A percentile compares a stretch with the other conserved stretches of the same genome.
Evolutionary conservation across 2,888 invertebrate genomes (phyloP).

Genomic region (Cremastinae sp.): DNA sequence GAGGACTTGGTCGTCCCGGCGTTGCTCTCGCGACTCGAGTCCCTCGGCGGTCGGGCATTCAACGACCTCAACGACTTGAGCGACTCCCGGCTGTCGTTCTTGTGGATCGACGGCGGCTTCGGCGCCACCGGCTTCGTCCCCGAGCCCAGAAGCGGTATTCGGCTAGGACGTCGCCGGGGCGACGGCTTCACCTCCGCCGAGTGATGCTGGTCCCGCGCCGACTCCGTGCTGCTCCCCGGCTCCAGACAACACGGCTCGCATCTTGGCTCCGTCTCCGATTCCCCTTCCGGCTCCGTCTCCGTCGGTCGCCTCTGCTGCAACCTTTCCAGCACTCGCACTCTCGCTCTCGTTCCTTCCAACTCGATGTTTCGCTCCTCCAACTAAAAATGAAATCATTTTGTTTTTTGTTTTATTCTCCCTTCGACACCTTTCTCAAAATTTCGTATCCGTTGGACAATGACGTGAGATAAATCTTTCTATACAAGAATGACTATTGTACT

Average conservation of each 20-base stretch:
- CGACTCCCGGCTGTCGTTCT: conserved; percentile 73
- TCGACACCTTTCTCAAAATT: no score
- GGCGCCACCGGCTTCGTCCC: conserved; percentile 83
- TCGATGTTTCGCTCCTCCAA: conserved; percentile 92
- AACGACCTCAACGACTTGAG: conserved; percentile 76
- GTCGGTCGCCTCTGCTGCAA: conserved; percentile 80
- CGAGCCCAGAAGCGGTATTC: conserved; percentile 86
- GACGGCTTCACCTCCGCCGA: conserved; percentile 76
- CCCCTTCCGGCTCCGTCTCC: conserved; percentile 79
- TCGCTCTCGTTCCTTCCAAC: conserved; percentile 90
- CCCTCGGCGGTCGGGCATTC: conserved; percentile 73
- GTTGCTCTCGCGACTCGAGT: conserved; percentile 75
- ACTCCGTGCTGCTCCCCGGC: conserved; percentile 85
- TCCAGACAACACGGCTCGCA: conserved; percentile 80
- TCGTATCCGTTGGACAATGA: no score
- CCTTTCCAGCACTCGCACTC: conserved; percentile 88
- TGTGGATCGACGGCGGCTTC: conserved; percentile 83
- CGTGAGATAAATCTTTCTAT: no score
- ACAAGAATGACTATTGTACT: no score
- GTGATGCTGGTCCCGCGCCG: conserved; percentile 82
- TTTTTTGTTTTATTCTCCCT: not conserved
- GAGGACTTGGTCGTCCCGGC: conserved; percentile 66
- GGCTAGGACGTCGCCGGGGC: conserved; percentile 84
- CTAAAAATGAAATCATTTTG: conserved; percentile 80
- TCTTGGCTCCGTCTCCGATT: conserved; percentile 77